A percentile compares a stretch with the other conserved stretches of the same genome.
These are phyloP conservation scores for Sciurus carolinensis DNA, from an alignment of 2,797 vertebrate genomes.

Conservation along the genomic window DNA sequence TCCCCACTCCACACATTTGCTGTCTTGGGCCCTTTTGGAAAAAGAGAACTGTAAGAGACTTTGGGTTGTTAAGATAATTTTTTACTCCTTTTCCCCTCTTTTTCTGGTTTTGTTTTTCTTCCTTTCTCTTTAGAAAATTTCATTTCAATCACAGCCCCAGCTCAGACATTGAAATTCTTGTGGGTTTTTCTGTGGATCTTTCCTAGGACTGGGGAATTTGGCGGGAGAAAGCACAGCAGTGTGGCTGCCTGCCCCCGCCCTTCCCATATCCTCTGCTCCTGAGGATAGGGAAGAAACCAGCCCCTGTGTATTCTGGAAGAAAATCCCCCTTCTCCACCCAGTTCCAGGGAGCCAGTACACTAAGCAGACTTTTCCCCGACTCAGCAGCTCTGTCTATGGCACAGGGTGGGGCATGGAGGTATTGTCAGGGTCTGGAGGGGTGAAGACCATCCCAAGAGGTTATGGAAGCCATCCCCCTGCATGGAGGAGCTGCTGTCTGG, in stretches of 20 bases:
- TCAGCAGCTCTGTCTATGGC: constrained; percentile 60
- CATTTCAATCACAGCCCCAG: constrained; percentile 74
- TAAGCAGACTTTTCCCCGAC: constrained; percentile 34
- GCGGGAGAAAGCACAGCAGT: constrained; percentile 75
- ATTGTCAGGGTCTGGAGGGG: background rate
- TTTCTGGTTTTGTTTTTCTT: constrained; percentile 74
- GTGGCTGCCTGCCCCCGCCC: constrained; percentile 71
- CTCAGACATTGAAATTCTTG: constrained; percentile 85
- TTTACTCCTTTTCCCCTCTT: background rate
- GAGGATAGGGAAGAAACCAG: constrained; percentile 69
- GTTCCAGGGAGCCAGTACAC: constrained; percentile 64
- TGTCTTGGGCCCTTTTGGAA: background rate
- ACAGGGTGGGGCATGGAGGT: background rate
- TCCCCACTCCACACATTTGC: background rate
- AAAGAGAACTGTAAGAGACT: background rate
- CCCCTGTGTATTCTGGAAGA: constrained; percentile 81
- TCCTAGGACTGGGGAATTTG: constrained; percentile 82
- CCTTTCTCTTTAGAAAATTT: constrained; percentile 71
- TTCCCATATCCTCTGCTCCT: constrained; percentile 67
- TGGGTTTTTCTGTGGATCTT: constrained; percentile 85
- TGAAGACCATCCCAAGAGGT: background rate
- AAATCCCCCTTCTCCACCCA: constrained; percentile 78
- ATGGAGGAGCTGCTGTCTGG: background rate
- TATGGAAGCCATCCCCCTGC: background rate
- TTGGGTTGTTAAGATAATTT: background rate